Evolutionary conservation across 2,888 invertebrate species (phyloP).

Genomic region (Labia minor): DNA sequence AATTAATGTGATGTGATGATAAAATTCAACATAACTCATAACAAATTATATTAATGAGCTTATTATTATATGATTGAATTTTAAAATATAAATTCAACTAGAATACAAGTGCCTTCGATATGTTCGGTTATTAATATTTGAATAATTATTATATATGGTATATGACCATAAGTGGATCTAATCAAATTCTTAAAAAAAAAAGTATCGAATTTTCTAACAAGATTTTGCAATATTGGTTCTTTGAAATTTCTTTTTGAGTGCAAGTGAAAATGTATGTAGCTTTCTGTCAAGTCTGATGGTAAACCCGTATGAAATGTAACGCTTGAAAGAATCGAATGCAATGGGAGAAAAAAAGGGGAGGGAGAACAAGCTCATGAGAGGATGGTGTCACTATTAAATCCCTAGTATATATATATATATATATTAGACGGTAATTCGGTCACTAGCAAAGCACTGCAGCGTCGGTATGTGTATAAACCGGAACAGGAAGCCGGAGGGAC

Average conservation of each 20-base stretch:
- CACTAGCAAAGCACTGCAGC: neutral
- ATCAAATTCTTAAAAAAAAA: neutral
- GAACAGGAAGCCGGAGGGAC: slow-evolving; percentile 13
- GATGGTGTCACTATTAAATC: neutral
- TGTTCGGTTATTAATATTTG: no score
- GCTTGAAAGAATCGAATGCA: neutral
- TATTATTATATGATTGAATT: no score
- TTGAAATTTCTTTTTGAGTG: neutral
- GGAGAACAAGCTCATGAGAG: neutral
- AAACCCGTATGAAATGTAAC: neutral
- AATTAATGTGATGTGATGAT: no score
- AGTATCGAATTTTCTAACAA: neutral
- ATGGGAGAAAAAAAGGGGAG: neutral
- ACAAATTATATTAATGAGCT: no score
- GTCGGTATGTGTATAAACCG: slow-evolving; percentile 13
- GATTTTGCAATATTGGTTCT: slow-evolving; percentile 7
- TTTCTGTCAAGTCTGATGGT: neutral
- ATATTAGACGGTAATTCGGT: neutral
- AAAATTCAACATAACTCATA: no score
- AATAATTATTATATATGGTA: no score
- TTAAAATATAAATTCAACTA: no score
- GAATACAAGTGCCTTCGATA: no score
- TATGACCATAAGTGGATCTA: no score
- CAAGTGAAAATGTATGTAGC: slow-evolving; percentile 5
- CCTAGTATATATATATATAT: neutral